Base-by-base conservation (phyloP, 2,888 invertebrate species). In the Dynastes grantii region DNA sequence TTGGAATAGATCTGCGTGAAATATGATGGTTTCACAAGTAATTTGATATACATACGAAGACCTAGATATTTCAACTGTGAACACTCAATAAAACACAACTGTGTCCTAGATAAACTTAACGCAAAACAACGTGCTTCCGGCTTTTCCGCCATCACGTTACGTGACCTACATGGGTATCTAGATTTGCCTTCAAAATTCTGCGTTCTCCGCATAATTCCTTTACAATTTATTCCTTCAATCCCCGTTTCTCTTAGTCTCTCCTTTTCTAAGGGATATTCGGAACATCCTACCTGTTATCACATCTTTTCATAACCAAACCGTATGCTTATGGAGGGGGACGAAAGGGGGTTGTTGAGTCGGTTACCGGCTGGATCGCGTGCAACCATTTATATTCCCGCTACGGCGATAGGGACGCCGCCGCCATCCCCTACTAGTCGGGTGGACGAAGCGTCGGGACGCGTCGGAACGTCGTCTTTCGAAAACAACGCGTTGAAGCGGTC, bases 311-410 rank as follows among this genome's bases (percentile, higher is more conserved):
- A 45, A 8, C 37, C 16, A 16, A 16, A 65, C 11, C 13, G 40
- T 16, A 37, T n/a, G 40, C 37, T 11, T n/a, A 55, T 55, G 61
- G 61, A 45, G 49, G 76, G 53, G 64, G 77, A 82, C 83, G 85
- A 53, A 64, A 76, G 82, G 84, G 85, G 83, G 79, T 84, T 85
- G 83, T 83, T 86, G 83, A 82, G 84, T 81, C 80, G 83, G 80
- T 86, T 87, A 78, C 83, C 85, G 79, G 85, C 87, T n/a, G 86
- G 88, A 55, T 88, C 88, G 81, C 88, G 89, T 80, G 86, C 86
- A 76, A 87, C 89, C 78, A 84, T 89, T 80, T 89, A 88, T 85
- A 81, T 88, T 76, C 86, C 87, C 70, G 86, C 85, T 58, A 58
- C 55, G 55, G 79, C 79, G 80, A 75, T 79, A 80, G 83, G 76